Percentiles rank a stretch among this genome's conserved stretches.
Evolutionary conservation across 2,888 invertebrate species (phyloP).

Genomic region (Dicroscelio sp.): DNA sequence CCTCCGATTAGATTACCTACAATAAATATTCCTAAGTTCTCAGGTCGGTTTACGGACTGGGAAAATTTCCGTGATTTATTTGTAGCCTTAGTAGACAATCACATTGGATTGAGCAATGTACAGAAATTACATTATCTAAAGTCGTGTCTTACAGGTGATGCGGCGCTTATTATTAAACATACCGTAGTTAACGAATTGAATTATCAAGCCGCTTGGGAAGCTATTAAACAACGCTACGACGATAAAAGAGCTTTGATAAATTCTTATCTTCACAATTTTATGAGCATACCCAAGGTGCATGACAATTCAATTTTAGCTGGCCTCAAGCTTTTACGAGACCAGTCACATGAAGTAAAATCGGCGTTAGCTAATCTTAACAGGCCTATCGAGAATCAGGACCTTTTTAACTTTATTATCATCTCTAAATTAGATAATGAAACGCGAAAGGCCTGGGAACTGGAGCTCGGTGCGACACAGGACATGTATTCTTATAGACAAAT

Average conservation of each 20-base stretch:
- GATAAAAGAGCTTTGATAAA: background rate
- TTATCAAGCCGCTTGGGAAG: background rate
- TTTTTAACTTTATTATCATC: slow-evolving; percentile 34
- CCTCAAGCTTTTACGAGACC: too few relatives aligned
- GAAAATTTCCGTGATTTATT: slow-evolving; percentile 3
- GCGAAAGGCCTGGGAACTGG: slow-evolving; percentile 1
- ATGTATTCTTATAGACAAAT: slow-evolving; percentile 2
- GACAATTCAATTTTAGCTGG: background rate
- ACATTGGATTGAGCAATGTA: background rate
- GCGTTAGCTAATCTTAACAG: background rate
- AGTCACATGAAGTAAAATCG: too few relatives aligned
- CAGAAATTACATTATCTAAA: slow-evolving; percentile 12
- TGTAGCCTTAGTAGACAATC: background rate
- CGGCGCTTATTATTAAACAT: background rate
- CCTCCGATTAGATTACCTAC: too few relatives aligned
- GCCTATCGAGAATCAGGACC: background rate
- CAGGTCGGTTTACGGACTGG: background rate
- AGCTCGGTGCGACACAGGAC: background rate
- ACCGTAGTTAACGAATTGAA: background rate
- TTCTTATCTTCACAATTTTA: slow-evolving; percentile 6
- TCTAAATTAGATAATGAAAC: slow-evolving; percentile 23
- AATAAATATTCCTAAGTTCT: slow-evolving; percentile 7
- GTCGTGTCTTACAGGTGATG: background rate
- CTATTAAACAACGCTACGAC: background rate
- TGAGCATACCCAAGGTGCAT: slow-evolving; percentile 8